Percentiles rank a stretch among this genome's conserved stretches.
These are phyloP conservation scores for Steinernema feltiae DNA, from an alignment of 1,140 invertebrate species.

Conservation along the genomic window DNA sequence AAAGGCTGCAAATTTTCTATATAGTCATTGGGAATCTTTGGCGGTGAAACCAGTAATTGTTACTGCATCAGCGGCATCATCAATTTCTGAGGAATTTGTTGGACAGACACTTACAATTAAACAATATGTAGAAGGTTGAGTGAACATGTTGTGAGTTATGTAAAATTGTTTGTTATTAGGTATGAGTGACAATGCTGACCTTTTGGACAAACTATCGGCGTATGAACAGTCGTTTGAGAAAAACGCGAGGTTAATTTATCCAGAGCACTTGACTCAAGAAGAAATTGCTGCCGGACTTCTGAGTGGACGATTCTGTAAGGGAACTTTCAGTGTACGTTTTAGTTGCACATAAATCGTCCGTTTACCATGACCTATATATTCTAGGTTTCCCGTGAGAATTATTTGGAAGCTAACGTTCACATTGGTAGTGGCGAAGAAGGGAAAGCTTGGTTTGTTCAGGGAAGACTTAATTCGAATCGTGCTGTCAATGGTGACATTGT, in stretches of 20 bases:
- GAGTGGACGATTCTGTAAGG: conserved; percentile 72
- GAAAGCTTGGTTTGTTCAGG: conserved; percentile 67
- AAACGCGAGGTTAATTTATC: conserved; percentile 66
- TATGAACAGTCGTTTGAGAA: conserved; percentile 20
- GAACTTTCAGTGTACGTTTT: conserved; percentile 59
- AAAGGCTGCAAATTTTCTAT: conserved; percentile 59
- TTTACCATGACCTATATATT: too few relatives aligned
- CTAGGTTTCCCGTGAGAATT: conserved; percentile 75
- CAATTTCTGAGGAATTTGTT: conserved; percentile 17
- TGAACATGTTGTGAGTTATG: background rate
- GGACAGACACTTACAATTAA: conserved; percentile 58
- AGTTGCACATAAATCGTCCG: too few relatives aligned
- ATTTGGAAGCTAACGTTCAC: conserved; percentile 82
- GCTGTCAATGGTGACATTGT: conserved; percentile 93
- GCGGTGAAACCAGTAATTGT: background rate
- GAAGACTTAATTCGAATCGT: conserved; percentile 77
- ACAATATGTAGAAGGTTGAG: conserved; percentile 21
- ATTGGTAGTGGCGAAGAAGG: conserved; percentile 66
- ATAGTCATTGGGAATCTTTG: background rate
- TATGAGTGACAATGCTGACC: conserved; percentile 65
- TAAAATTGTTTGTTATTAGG: conserved; percentile 58
- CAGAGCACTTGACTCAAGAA: conserved; percentile 73
- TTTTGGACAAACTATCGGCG: conserved; percentile 72
- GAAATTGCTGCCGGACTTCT: conserved; percentile 74
- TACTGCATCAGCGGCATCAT: background rate